Conservation (phyloP, 2,113 vertebrate species). For the Hydropotes inermis region DNA sequence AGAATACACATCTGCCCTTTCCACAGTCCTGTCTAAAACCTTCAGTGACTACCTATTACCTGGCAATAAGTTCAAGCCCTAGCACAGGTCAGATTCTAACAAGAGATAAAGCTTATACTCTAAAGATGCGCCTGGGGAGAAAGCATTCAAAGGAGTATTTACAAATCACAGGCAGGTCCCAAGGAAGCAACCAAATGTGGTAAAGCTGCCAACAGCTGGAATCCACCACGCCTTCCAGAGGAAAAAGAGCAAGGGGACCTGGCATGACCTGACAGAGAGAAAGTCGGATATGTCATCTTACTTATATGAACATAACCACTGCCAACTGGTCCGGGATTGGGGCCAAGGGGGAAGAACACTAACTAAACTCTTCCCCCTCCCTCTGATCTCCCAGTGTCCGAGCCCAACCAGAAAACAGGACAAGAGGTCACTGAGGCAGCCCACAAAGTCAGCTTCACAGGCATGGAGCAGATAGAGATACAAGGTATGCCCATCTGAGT, state of each 20-base stretch:
- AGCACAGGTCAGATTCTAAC: not conserved
- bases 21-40: not conserved
- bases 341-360: fast-evolving
- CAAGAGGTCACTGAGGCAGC: not conserved
- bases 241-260: not conserved
- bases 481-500: too few species aligned
- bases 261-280: too few species aligned
- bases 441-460: not conserved
- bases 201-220: not conserved
- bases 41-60: not conserved
- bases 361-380: not conserved
- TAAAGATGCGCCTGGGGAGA: not conserved
- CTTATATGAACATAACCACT: not conserved
- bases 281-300: not conserved
- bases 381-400: not conserved
- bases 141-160: not conserved
- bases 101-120: not conserved
- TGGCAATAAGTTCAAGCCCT: not conserved
- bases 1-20: not conserved
- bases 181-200: not conserved
- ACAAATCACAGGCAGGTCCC: not conserved
- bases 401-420: not conserved
- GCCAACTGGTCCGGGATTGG: not conserved
- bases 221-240: not conserved
- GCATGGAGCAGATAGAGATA: not conserved